Evolutionary conservation across 2,888 invertebrate species (phyloP), one percentile per base, ranked within the genome.

Genomic region (Lymantria dispar): DNA sequence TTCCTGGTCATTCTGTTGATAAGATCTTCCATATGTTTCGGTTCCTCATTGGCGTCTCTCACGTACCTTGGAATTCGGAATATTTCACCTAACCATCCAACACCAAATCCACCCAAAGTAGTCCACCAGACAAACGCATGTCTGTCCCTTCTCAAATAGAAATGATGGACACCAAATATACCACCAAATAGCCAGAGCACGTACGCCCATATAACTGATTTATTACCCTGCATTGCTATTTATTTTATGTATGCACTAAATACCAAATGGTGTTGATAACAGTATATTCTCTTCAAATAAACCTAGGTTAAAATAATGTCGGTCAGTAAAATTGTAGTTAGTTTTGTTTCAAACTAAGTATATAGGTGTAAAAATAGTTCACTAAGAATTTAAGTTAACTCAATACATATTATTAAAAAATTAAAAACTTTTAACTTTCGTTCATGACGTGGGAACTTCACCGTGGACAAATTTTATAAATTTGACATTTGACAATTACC

Each of bases 111-210:
- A 0, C 96, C 98, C 13, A 97, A 85, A 0, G 97, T 97, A 53
- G 95, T 95, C 94, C 96, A 96, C 94, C 96, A 97, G 0, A 98
- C 92, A 76, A 98, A 96, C 0, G 97, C 98, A 69, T 99, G 99
- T 15, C 95, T 92, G 82, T 98, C 97, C 50, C 98, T 92, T 48
- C 95, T 93, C 58, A 99, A 89, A 84, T 99, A 99, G 72, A 98
- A 94, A 78, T 98, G 97, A 84, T 99, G 99, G 7, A 96, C 85
- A 0, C 98, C 98, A 64, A 97, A 95, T 68, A 96, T 84, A 5
- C 99, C 99, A 13, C 97, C 97, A 63, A 97, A 93, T 0, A 98
- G 72, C 98, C 98, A 99, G 39, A 95, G 86, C 0, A 98, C 54
- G 76, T 98, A 99, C 0, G 98, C 94, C 70, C 93, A 76, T 45